Base-by-base conservation (phyloP, 2,113 vertebrate genomes). In the Noturus placidus region DNA sequence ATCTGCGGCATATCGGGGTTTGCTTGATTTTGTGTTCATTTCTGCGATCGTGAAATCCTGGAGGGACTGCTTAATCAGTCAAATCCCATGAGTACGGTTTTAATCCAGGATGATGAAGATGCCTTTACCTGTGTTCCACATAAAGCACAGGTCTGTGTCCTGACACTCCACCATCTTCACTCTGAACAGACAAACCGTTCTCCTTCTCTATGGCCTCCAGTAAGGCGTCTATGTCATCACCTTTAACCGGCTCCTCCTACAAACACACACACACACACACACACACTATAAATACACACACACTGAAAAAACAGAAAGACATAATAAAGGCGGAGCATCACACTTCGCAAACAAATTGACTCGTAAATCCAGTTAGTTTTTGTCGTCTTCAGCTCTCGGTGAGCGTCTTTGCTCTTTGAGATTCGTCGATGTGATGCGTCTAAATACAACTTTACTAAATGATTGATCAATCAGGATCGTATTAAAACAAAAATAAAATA, bases 61-160 rank as follows among this genome's bases (percentile, higher is more conserved):
- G 54, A 13, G n/a, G 15, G 63, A 50, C 8, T 50, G 8, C 8
- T 10, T 50, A 1, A 10, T 50, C 9, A 33, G n/a, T 69, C 38
- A 72, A 72, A 72, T 38, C 17, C 9, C 15, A 22, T 1, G 7
- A 20, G 38, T 72, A 22, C 38, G 1, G 9, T 14, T 4, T 76
- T 20, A 30, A 33, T 19, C 20, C 20, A 25, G 56, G 42, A 2
- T 19, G 17, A 8, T 20, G 13, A 19, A 38, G 25, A 15, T 17
- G 22, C 85, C 8, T 89, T 92, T 89, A 99, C 98, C 97, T 96
- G 95, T 99, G 98, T 87, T 99, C 97, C 46, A 99, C 96, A 0
- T 98, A 96, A 0, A 99, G 93, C 6, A 97, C 90, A 0, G 96
- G 94, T 88, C 94, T 95, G 90, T 91, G 93, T 86, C 96, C 96